Base-by-base conservation (phyloP, 1,140 invertebrate genomes). In the Octopus sinensis region DNA sequence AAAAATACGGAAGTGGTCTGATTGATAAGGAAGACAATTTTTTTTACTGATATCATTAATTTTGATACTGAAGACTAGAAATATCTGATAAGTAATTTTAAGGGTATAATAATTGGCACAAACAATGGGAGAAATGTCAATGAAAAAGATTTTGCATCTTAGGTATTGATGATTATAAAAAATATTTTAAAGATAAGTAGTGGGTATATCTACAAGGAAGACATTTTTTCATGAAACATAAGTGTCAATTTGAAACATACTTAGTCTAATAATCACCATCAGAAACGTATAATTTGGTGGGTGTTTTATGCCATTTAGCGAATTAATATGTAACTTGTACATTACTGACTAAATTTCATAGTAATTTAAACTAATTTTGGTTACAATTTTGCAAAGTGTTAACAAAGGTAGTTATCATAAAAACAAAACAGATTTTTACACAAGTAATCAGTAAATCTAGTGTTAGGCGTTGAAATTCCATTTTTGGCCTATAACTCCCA, bases 1-100 rank as follows among this genome's bases (percentile, higher is more conserved):
- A 76, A 83, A 86, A 86, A 88, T 88, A 88, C 30, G 89, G 87
- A 90, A 90, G 81, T 88, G 88, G 86, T 87, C 88, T 84, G 86
- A 90, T 53, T 75, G 78, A 82, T 76, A 79, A 52, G 82, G 78
- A 80, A 53, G 81, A 83, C 56, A 84, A 53, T 79, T 82, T 77
- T 13, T 51, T 78, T 54, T 79, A 62, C 75, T 81, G 53, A 13
- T 53, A 78, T 82, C 53, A 76, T 81, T 68, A 23, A 73, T 13
- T 73, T 73, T 5, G 30, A 12, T 0, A 73, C 30, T 13, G 5
- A 73, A 73, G 30, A 5, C 17, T n/a, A 13, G 68, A 12, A 73
- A n/a, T 73, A n/a, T n/a, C 17, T 6, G 30, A 73, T n/a, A 73
- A 12, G 9, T 62, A 62, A 9, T 12, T 12, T 12, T 12, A 12